Base-by-base conservation (phyloP, 2,797 vertebrate genomes). In the Paratrypauchen microcephalus region DNA sequence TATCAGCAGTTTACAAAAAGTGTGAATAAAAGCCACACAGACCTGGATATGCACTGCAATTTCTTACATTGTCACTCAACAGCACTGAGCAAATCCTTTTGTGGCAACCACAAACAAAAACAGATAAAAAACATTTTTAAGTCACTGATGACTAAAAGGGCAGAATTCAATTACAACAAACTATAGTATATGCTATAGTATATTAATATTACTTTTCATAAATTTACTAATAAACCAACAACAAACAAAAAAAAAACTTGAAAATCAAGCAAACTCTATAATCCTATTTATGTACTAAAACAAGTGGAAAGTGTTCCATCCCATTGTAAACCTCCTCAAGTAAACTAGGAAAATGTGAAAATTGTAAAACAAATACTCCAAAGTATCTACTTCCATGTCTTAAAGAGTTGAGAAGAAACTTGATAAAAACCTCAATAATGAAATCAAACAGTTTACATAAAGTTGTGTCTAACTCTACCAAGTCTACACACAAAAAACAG, bases 11-110 rank as follows among this genome's bases (percentile, higher is more conserved):
- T 57, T 23, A 64, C 50, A 66, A 73, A 72, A 76, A 66, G 61
- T 67, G 39, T 26, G 30, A 24, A 47, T 65, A 26, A 81, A 23
- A 18, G 23, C 6, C 60, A 63, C 21, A 16, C 45, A 65, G 24
- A 65, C 5, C 19, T 5, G 62, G 48, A 50, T 48, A 41, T 48
- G 4, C 50, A 16, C 6, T 0, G 24, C 30, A 74, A 16, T 47
- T 16, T 69, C 79, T 65, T 83, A 75, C 71, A 54, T 73, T 23
- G 39, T 56, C 39, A 68, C 48, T 75, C 72, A 67, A 80, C 64
- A 47, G 65, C 21, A 71, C 21, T 36, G 70, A 48, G 64, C n/a
- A 23, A 74, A 75, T 70, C 71, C 75, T 59, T 68, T 79, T 66
- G 69, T 73, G 60, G 70, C 61, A 73, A 77, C 67, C 55, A 54